Percentiles rank a stretch among this genome's conserved stretches.
These are phyloP conservation scores for Menidia menidia DNA, from an alignment of 2,797 vertebrate genomes.

Conservation along the genomic window DNA sequence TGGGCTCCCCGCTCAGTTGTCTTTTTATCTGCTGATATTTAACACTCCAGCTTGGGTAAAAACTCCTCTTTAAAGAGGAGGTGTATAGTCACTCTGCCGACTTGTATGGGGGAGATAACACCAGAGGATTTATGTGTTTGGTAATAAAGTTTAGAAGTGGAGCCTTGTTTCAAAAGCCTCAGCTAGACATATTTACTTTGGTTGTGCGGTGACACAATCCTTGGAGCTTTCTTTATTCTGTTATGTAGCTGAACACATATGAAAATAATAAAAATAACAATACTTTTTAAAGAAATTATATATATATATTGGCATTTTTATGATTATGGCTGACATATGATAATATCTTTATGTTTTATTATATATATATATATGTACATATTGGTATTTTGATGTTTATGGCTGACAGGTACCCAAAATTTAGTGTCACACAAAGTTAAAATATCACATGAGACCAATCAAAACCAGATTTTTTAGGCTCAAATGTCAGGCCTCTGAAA, in stretches of 20 bases:
- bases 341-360: too few relatives aligned
- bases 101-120: conserved; percentile 16
- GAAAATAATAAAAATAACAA: neutral
- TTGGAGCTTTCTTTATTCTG: neutral
- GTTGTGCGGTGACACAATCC: conserved; percentile 4
- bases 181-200: conserved; percentile 45
- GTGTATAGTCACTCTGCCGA: conserved; percentile 29
- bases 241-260: conserved; percentile 10
- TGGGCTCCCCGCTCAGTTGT: conserved; percentile 5
- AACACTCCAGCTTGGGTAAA: conserved; percentile 9
- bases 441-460: too few relatives aligned
- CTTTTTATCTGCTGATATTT: conserved; percentile 3
- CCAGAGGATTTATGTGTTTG: conserved; percentile 65
- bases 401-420: too few relatives aligned
- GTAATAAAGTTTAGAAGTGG: conserved; percentile 68
- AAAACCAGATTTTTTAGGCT: too few relatives aligned
- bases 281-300: too few relatives aligned
- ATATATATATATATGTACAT: too few relatives aligned
- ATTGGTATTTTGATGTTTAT: too few relatives aligned
- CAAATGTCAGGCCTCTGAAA: too few relatives aligned
- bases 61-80: conserved; percentile 33
- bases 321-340: too few relatives aligned
- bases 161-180: conserved; percentile 57
- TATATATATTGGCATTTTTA: too few relatives aligned
- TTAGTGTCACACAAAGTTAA: too few relatives aligned